Base-by-base conservation (phyloP, 2,113 vertebrate species). In the Hippotragus niger region DNA sequence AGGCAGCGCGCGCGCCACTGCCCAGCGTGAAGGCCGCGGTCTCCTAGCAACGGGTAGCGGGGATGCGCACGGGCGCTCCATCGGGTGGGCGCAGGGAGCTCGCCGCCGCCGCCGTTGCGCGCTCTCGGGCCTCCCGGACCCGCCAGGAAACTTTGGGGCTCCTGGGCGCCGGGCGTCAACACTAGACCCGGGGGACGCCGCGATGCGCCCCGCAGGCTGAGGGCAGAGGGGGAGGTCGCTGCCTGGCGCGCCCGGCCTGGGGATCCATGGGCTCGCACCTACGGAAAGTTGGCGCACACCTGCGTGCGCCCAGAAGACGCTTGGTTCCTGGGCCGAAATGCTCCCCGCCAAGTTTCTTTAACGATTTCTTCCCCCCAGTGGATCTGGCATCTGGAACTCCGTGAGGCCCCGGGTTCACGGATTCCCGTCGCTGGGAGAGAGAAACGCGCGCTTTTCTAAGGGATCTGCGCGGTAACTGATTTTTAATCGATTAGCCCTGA, bases 11-110 rank as follows among this genome's bases (percentile, higher is more conserved):
- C 93, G 62, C 52, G 50, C 90, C 2, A n/a, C 94, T 40, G 78
- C 82, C 1, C 76, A 93, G 94, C 81, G 3, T 71, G 94, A 84
- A 84, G 64, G 95, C 96, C 84, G 21, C 27, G 86, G 98, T 98
- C 92, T 89, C 98, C 88, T 98, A 97, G 98, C 98, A 98, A 98
- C 98, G 10, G 36, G 94, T 55, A 43, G 60, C 85, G 62, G 67
- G 94, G 95, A 87, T 89, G 97, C 90, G 74, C 58, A 31, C 33
- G 0, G 88, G 87, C 76, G 50, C 91, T 60, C 1, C 5, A 85
- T 76, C 7, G 31, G 91, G 92, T 78, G 96, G 76, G 94, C 50
- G 23, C 78, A 0, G 45, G 29, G 71, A 52, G 80, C 95, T 93
- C 4, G 12, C 58, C 17, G 47, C 67, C 1, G 29, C 94, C 0